Percentiles rank a stretch among this genome's conserved stretches.
Evolutionary conservation across 2,888 invertebrate species (phyloP).

Genomic region (Caenorhabditis sp.): DNA sequence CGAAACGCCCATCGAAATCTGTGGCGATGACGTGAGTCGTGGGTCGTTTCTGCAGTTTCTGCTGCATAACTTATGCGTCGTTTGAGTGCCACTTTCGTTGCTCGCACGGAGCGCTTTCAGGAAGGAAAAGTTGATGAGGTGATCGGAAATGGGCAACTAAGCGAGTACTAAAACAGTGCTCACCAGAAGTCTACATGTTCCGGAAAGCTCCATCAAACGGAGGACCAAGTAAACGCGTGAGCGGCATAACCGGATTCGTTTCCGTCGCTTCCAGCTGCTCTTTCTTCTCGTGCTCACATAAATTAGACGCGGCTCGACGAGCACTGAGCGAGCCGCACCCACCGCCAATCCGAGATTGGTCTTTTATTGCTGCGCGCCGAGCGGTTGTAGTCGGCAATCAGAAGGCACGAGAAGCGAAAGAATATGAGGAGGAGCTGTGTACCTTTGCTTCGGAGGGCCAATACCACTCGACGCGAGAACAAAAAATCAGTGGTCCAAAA

Average conservation of each 20-base stretch:
- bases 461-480: no score
- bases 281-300: constrained; percentile 28
- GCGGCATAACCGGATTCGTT: constrained; percentile 16
- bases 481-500: background rate
- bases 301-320: constrained; percentile 53
- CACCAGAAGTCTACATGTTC: no score
- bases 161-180: no score
- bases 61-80: constrained; percentile 49
- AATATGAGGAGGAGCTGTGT: background rate
- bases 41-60: constrained; percentile 16
- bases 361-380: no score
- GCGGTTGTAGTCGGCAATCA: constrained; percentile 46
- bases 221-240: no score
- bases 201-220: no score
- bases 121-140: constrained; percentile 3
- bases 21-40: constrained; percentile 50
- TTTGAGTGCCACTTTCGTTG: constrained; percentile 43
- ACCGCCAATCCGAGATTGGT: constrained; percentile 31
- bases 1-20: no score
- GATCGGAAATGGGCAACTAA: no score
- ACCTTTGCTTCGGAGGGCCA: no score
- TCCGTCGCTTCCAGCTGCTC: no score
- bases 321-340: no score
- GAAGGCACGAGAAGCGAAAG: constrained; percentile 21
- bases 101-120: constrained; percentile 7